Conservation (phyloP, 2,113 vertebrate genomes). For the Festucalex cinctus region DNA sequence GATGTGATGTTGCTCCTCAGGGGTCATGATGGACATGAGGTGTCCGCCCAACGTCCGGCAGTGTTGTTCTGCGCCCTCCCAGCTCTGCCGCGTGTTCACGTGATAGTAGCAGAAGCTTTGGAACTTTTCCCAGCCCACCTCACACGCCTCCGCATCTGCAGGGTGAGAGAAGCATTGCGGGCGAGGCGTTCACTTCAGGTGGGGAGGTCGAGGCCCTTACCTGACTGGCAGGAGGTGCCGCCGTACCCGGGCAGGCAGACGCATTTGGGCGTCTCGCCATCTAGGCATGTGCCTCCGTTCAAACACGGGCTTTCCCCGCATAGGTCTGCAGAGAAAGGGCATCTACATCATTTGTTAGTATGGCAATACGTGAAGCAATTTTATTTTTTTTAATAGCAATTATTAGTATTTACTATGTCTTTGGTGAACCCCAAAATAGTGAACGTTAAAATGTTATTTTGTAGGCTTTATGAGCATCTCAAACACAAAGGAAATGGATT, state of each 20-base stretch:
- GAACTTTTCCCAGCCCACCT: constrained; percentile 84
- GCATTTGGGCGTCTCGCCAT: constrained; percentile 70
- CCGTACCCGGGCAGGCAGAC: constrained; percentile 86
- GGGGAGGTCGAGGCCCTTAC: constrained; percentile 62
- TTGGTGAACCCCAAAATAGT: too few species aligned
- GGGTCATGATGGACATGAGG: constrained; percentile 85
- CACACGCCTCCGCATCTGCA: constrained; percentile 79
- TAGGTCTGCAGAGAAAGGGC: constrained; percentile 77
- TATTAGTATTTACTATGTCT: too few species aligned
- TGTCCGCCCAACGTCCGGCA: constrained; percentile 82
- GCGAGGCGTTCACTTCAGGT: too few species aligned
- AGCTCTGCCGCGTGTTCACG: constrained; percentile 81
- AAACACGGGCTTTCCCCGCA: constrained; percentile 84
- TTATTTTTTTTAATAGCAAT: too few species aligned
- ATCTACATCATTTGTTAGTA: too few species aligned
- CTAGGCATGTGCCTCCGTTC: constrained; percentile 90
- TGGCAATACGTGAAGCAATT: too few species aligned
- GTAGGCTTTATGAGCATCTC: neutral
- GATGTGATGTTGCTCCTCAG: constrained; percentile 87
- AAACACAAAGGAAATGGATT: neutral
- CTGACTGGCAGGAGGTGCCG: constrained; percentile 82
- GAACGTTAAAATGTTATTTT: too few species aligned
- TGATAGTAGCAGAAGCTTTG: constrained; percentile 90
- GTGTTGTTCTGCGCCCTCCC: constrained; percentile 88
- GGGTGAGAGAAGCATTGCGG: neutral